Conservation (phyloP, 2,797 vertebrate species). For the Phataginus tricuspis region DNA sequence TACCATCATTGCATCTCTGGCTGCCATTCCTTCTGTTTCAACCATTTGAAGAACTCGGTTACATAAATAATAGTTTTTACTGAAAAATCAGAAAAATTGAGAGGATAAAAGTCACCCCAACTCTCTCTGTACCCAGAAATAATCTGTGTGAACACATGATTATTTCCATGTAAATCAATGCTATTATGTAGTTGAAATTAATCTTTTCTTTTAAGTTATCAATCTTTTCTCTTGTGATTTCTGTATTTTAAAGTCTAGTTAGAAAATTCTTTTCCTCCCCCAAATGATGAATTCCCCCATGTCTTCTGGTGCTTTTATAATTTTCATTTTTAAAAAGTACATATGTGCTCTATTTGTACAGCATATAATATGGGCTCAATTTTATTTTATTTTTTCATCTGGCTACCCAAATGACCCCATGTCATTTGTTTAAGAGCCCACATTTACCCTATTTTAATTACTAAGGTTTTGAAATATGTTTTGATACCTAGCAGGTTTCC, state of each 20-base stretch:
- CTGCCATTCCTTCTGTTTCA: neutral
- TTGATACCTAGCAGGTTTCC: neutral
- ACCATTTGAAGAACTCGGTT: neutral
- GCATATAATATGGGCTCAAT: neutral
- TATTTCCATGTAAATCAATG: neutral
- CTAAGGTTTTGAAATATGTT: neutral
- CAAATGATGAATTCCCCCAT: neutral
- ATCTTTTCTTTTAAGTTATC: too few species aligned
- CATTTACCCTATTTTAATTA: neutral
- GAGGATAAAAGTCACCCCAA: neutral
- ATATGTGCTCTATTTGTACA: neutral
- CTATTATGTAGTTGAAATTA: neutral
- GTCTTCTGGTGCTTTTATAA: neutral
- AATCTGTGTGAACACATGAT: neutral
- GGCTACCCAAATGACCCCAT: neutral
- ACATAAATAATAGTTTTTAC: neutral
- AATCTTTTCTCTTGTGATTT: neutral
- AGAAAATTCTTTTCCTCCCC: neutral
- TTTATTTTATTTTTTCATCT: neutral
- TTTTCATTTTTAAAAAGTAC: neutral
- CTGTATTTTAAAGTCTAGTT: neutral
- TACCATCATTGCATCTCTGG: too few species aligned
- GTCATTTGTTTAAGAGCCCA: neutral
- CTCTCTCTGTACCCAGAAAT: neutral
- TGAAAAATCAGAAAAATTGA: neutral